A percentile compares a stretch with the other conserved stretches of the same genome.
These are phyloP conservation scores for Crepidodera aurea DNA, from an alignment of 2,888 invertebrate species.

Conservation along the genomic window DNA sequence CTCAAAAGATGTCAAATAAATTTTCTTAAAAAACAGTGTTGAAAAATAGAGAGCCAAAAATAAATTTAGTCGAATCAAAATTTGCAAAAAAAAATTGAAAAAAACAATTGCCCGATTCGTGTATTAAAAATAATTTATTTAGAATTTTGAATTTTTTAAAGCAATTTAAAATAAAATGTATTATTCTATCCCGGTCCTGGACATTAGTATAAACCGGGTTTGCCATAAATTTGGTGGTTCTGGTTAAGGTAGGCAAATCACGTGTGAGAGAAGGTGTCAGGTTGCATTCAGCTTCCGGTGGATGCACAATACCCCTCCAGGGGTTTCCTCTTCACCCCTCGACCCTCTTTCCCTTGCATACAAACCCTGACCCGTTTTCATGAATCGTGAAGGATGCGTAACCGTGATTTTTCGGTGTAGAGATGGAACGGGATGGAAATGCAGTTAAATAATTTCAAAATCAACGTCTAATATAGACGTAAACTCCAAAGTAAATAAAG, in stretches of 20 bases:
- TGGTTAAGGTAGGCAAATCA: conserved; percentile 52
- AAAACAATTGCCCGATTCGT: too few species aligned
- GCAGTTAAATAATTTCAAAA: too few species aligned
- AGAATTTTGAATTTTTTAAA: background rate
- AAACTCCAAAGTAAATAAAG: too few species aligned
- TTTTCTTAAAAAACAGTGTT: too few species aligned
- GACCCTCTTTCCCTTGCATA: conserved; percentile 3
- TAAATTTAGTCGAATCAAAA: too few species aligned
- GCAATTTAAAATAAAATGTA: background rate
- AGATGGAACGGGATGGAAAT: conserved; percentile 19
- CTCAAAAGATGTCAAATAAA: too few species aligned
- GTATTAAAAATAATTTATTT: too few species aligned
- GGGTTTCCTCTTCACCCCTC: conserved; percentile 18
- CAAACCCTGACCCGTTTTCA: conserved; percentile 26
- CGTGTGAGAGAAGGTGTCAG: conserved; percentile 52
- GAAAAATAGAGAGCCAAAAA: too few species aligned
- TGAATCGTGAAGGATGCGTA: background rate
- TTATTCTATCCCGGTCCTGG: background rate
- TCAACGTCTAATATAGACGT: too few species aligned
- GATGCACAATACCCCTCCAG: conserved; percentile 32
- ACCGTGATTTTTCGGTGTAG: conserved; percentile 16
- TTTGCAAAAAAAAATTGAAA: too few species aligned
- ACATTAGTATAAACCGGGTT: conserved; percentile 16
- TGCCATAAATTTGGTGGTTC: conserved; percentile 35
- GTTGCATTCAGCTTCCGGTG: conserved; percentile 53